Percentiles rank a stretch among this genome's conserved stretches.
phyloP scores from a whole-genome alignment of 2,888 invertebrate species.

The Operophtera brumata region DNA sequence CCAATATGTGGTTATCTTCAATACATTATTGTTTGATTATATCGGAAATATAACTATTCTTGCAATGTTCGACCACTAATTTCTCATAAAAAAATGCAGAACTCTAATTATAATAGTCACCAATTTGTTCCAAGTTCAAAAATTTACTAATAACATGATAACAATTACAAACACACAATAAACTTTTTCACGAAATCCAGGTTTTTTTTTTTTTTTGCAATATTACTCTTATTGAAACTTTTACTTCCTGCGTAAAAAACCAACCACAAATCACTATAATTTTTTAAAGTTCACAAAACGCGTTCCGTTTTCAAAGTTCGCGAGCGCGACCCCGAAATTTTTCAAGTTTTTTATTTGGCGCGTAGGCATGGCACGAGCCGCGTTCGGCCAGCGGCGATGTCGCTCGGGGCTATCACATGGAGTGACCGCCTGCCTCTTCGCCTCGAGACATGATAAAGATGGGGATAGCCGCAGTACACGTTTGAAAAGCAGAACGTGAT shows the following conservation, averaged over 20 bases:
- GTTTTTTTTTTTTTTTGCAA: not conserved
- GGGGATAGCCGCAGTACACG: conserved; percentile 57
- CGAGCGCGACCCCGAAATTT: conserved; percentile 10
- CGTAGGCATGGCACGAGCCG: conserved; percentile 53
- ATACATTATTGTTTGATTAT: conserved; percentile 25
- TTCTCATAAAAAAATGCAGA: not conserved
- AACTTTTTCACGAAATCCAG: not conserved
- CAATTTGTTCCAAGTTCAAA: not conserved
- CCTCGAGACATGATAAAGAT: conserved; percentile 65
- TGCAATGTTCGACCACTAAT: not conserved
- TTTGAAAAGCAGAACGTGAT: conserved; percentile 37
- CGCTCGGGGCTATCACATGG: conserved; percentile 79
- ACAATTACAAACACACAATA: not conserved
- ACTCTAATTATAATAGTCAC: not conserved
- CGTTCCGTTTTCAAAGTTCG: conserved; percentile 16
- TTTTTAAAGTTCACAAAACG: conserved; percentile 6
- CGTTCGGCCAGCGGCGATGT: conserved; percentile 49
- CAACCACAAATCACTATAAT: conserved; percentile 6
- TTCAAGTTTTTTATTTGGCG: conserved; percentile 48
- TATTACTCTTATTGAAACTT: not conserved
- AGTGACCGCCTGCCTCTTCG: conserved; percentile 55
- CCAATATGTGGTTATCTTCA: conserved; percentile 62
- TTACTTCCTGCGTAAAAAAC: not conserved
- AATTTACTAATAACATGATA: not conserved
- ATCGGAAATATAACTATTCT: conserved; percentile 9